Evolutionary conservation across 2,113 vertebrate genomes (phyloP), one percentile per base, ranked within the genome.

Genomic region (Amphiprion ocellaris): DNA sequence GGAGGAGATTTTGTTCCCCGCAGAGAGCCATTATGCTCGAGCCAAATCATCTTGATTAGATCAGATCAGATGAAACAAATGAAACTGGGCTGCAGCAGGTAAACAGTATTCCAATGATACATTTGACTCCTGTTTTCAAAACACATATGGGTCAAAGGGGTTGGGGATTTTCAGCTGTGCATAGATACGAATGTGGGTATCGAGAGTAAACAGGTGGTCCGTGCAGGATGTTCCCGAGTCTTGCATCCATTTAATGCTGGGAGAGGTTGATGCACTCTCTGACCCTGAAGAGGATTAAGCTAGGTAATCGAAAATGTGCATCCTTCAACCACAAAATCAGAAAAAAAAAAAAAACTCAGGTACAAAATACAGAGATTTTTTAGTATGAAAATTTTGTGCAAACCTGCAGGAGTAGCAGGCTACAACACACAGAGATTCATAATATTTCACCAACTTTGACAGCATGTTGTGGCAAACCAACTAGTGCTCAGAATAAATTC

Each of bases 1-100:
- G 33, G 7, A 59, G 72, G 41, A 62, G 52, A 55, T 77, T 58
- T 33, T 63, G n/a, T 63, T 49, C 39, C 44, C 55, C 1, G n/a
- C 30, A 37, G 15, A 79, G 41, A 67, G 37, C 62, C 11, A 55
- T 33, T 66, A 80, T 59, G 56, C 41, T 19, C 16, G 28, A 78
- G 37, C 50, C 26, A 61, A 77, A 81, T 79, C 67, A 71, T 9
- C 60, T 63, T 63, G 52, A 77, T 77, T 53, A 59, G 59, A 75
- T 81, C 47, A 73, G 50, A 71, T 60, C 21, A 24, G 44, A 89
- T 77, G 19, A 64, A 85, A 61, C 52, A 52, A 63, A 80, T 78
- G 49, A 75, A 62, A 81, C 16, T 33, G 10, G 4, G 47, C 47
- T 77, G 49, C 60, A 65, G 72, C 39, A 61, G 46, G 52, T 61